These are phyloP conservation scores for Gonocerus acuteangulatus DNA, from an alignment of 2,888 invertebrate species.

Conservation along the genomic window DNA sequence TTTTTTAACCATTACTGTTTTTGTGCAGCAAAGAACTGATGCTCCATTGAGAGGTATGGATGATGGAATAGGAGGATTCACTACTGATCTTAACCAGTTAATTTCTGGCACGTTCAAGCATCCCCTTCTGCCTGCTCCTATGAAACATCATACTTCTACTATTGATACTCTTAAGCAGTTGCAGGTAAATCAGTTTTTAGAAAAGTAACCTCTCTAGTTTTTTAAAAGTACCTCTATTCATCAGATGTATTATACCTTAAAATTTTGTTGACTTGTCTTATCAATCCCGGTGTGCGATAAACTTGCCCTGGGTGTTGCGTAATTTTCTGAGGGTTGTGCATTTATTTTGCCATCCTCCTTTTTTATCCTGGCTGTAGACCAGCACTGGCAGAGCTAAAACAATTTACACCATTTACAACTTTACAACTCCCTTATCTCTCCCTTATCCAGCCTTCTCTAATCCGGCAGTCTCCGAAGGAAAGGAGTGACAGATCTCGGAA, in stretches of 20 bases:
- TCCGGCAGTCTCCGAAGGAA: too few relatives aligned
- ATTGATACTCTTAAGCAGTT: slow-evolving; percentile 36
- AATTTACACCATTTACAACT: too few relatives aligned
- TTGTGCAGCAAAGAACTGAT: not conserved
- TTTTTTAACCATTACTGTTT: too few relatives aligned
- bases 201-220: not conserved
- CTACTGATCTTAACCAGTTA: not conserved
- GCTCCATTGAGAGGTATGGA: not conserved
- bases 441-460: too few relatives aligned
- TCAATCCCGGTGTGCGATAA: not conserved
- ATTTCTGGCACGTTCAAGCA: slow-evolving; percentile 21
- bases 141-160: slow-evolving; percentile 6
- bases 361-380: too few relatives aligned
- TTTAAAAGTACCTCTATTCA: not conserved
- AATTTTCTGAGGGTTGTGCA: too few relatives aligned
- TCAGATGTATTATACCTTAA: not conserved
- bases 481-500: too few relatives aligned
- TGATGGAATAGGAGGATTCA: not conserved
- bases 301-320: too few relatives aligned
- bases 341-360: too few relatives aligned
- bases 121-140: slow-evolving; percentile 25
- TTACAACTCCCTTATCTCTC: too few relatives aligned
- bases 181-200: too few relatives aligned
- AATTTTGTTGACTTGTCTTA: not conserved
- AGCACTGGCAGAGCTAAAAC: too few relatives aligned